Base-by-base conservation (phyloP, 2,797 vertebrate species). In the Enteromius paludinosus region DNA sequence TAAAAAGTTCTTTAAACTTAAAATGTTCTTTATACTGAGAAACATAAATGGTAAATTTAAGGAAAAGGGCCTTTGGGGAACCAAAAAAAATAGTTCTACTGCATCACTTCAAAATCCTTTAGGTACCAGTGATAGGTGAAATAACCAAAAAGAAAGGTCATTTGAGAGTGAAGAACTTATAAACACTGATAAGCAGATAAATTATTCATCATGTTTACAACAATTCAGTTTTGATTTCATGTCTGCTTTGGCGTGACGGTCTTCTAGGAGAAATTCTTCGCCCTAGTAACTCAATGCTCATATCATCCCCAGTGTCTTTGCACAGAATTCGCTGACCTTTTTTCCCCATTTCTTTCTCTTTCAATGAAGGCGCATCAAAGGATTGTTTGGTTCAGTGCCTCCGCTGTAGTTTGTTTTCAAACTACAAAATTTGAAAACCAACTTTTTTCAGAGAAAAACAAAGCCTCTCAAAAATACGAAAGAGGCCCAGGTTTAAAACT, bases 401-500 rank as follows among this genome's bases (percentile, higher is more conserved):
- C 66, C 10, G 15, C 72, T 76, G 33, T 56, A 56, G 49, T 78
- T 80, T 56, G 45, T 54, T 41, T 6, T 41, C 65, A 86, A 83
- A 82, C 69, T 12, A 77, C 30, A 61, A 80, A 80, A 77, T 59
- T 83, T 87, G 28, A 73, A 69, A 43, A 69, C 43, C 17, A 80
- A 68, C 83, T 38, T 38, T 38, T 83, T 43, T 83, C 30, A 0
- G 47, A 59, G 30, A 76, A 84, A 81, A 78, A 78, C 66, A 83
- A 82, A 81, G 66, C 54, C 77, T 33, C 62, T 35, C 30, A 38
- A 81, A 85, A 79, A 56, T 66, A 43, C 0, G 70, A 78, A 62
- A 83, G 69, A 83, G 84, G 78, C 80, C 86, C 83, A 78, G 35
- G 85, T 86, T 87, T 68, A 69, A 84, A 41, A n/a, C 35, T 88